Evolutionary conservation across 2,113 vertebrate genomes (phyloP), one percentile per base, ranked within the genome.

Genomic region (Procapra przewalskii): DNA sequence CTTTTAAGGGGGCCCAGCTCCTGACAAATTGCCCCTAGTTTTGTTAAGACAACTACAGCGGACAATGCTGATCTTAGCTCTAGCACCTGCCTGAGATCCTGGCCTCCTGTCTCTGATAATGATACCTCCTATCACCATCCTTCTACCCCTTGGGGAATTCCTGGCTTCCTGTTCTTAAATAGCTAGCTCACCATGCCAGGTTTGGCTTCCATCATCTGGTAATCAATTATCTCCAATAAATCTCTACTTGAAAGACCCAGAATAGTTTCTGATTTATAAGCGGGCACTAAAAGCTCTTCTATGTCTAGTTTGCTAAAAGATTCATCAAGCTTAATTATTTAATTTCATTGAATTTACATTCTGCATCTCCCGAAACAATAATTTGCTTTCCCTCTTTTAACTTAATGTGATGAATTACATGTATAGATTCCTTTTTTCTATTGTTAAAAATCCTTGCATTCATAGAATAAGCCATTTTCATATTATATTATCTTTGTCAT

Each of bases 241-340:
- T 19, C 59, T 71, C 88, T 93, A 17, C 80, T 87, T 94, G 16
- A 83, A 97, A 97, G 91, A 91, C 57, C 59, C 59, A 88, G 83
- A 91, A 67, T 59, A 62, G 21, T 29, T 92, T 87, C 82, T 97
- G 94, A 97, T 88, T 96, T 97, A 95, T 59, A 92, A 80, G 31
- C n/a, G 29, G 14, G 57, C 43, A 29, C 48, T 94, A 82, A 96
- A 90, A 97, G 54, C 54, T 88, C 48, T 96, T 95, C 88, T 82
- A 52, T 43, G 79, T 95, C 85, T 88, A 85, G 48, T 91, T 88
- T 94, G 15, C 40, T 60, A 60, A 52, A 86, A 85, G 60, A 85
- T 71, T 81, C 55, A 88, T 81, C 86, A 67, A 60, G 13, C 54
- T 79, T 97, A 60, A 94, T 88, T 96, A 89, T 87, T 96, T 85